Conservation (phyloP, 2,888 invertebrate genomes). For the Carcina quercana region DNA sequence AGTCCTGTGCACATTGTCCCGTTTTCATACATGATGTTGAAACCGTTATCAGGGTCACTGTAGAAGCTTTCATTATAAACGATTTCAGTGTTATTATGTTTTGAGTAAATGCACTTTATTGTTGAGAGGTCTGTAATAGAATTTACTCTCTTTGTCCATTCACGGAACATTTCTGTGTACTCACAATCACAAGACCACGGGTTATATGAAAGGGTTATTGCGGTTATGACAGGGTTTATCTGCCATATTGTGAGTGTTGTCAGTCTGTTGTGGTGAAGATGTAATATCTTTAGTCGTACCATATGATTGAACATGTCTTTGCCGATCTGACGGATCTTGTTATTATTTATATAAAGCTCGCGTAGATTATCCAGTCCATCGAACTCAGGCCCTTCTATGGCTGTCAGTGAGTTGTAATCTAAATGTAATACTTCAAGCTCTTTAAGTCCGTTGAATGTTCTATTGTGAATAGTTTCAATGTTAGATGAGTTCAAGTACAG, state of each 20-base stretch:
- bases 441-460: slow-evolving; percentile 88
- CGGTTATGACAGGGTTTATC: slow-evolving; percentile 76
- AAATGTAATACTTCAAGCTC: slow-evolving; percentile 84
- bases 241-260: slow-evolving; percentile 82
- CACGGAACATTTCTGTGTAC: slow-evolving; percentile 82
- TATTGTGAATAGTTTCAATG: slow-evolving; percentile 85
- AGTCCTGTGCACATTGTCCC: slow-evolving; percentile 77
- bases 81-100: slow-evolving; percentile 73
- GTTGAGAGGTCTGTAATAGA: slow-evolving; percentile 78
- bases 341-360: slow-evolving; percentile 83
- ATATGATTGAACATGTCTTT: slow-evolving; percentile 82
- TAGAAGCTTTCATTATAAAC: slow-evolving; percentile 75
- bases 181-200: slow-evolving; percentile 91
- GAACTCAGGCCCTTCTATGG: slow-evolving; percentile 86
- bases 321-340: slow-evolving; percentile 79
- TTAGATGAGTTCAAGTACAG: slow-evolving; percentile 86
- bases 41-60: slow-evolving; percentile 74
- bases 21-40: slow-evolving; percentile 75
- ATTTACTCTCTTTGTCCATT: slow-evolving; percentile 82
- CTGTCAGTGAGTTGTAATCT: slow-evolving; percentile 81
- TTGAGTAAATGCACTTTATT: slow-evolving; percentile 79
- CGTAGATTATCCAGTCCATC: slow-evolving; percentile 82
- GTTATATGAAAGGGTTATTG: slow-evolving; percentile 80
- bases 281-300: slow-evolving; percentile 77
- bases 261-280: slow-evolving; percentile 82